Conservation (phyloP, 1,140 invertebrate species). For the Oppia nitens region DNA sequence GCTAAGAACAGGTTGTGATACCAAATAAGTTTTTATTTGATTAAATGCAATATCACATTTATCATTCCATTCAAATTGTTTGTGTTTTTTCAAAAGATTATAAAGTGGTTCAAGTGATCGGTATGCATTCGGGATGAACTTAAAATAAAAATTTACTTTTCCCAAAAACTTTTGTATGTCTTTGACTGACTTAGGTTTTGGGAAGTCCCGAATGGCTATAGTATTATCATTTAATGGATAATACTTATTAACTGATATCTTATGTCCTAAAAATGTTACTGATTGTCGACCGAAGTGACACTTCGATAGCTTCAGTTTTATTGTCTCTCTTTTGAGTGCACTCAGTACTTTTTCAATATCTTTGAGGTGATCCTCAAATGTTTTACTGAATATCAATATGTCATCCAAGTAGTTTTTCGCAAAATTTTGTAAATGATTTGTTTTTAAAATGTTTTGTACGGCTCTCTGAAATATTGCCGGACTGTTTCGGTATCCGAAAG, state of each 20-base stretch:
- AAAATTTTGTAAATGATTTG: background rate
- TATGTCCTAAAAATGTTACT: conserved; percentile 16
- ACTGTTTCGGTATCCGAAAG: conserved; percentile 17
- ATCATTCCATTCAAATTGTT: conserved; percentile 25
- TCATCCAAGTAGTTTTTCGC: conserved; percentile 15
- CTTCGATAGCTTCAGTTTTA: conserved; percentile 14
- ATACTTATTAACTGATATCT: conserved; percentile 7
- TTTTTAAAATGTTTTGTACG: conserved; percentile 25
- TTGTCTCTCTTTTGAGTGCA: background rate
- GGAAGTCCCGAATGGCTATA: background rate
- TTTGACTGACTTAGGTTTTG: background rate
- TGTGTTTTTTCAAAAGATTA: conserved; percentile 28
- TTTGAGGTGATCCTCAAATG: conserved; percentile 17
- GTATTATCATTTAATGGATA: conserved; percentile 7
- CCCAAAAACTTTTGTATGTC: conserved; percentile 17
- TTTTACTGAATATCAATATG: conserved; percentile 17
- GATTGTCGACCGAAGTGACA: conserved; percentile 9
- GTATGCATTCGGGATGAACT: conserved; percentile 24
- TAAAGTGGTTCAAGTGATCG: conserved; percentile 26
- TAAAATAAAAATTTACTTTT: conserved; percentile 24
- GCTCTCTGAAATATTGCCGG: conserved; percentile 29
- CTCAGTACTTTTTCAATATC: conserved; percentile 6
- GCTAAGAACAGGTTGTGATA: conserved; percentile 20
- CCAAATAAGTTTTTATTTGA: conserved; percentile 25
- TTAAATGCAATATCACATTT: conserved; percentile 26